Evolutionary conservation across 23 tunicate genomes (phyloP), one percentile per base, ranked within the genome.

Genomic region (Aplidium turbinatum): DNA sequence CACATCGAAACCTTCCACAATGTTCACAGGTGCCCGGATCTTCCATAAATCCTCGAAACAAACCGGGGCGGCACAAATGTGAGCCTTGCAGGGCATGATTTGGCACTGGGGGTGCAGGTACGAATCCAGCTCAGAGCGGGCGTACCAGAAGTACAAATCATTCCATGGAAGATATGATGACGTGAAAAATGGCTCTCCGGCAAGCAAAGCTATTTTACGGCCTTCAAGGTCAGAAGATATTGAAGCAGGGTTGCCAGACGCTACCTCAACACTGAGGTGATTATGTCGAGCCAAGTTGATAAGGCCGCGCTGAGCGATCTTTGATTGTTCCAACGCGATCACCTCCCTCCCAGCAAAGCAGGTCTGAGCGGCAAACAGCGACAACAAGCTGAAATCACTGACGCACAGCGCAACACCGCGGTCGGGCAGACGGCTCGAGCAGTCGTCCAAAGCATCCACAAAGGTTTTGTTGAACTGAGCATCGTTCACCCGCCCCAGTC

Each of bases 11-110:
- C 91, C 97, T 63, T 91, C 97, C 38, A 91, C 97, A 0, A n/a
- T 35, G n/a, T 82, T 78, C n/a, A 91, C 91, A 33, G 97, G 97
- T 16, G 97, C 91, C 47, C 97, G 73, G 7, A 91, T 91, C 58
- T 91, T 91, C 82, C 83, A 84, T 68, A 91, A 70, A 66, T 91
- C 82, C 33, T 52, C 48, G 57, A 91, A 91, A 55, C 73, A 47
- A 29, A 84, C 86, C n/a, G 84, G 92, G 25, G 75, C 91, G 0
- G 68, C 51, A 48, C 78, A 78, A 23, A 91, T 58, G 32, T 68
- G 81, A 35, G 68, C 92, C 20, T 36, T 56, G 23, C 58, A 31
- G 0, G 97, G 97, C 73, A 83, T 23, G 20, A 91, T 61, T 36
- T 57, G 33, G 7, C 67, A 69, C 30, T 84, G 58, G 16, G 58